Base-by-base conservation (phyloP, 2,797 vertebrate genomes). In the Liasis olivaceus region DNA sequence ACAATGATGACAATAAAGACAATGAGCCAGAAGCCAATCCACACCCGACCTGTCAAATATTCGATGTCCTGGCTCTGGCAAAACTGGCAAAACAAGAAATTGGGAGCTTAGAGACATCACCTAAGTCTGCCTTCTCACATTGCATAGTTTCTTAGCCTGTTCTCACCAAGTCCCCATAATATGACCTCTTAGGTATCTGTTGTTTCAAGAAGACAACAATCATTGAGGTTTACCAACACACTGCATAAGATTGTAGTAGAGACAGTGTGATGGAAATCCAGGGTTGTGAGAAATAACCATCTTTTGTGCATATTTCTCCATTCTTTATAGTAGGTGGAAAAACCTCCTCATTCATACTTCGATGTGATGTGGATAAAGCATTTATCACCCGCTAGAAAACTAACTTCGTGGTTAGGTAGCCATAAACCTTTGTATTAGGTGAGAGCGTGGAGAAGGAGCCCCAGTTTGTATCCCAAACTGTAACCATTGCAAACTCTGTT, bases 11-110 rank as follows among this genome's bases (percentile, higher is more conserved):
- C 96, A 84, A 99, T 99, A 9, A 99, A 99, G 97, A 99, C 97
- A 95, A 99, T 98, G 95, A 99, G 98, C 99, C 99, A 99, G 93
- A 99, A 98, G 28, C 99, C 99, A 22, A 99, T 99, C 99, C 99
- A 99, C 93, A 99, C 99, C 4, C 99, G 98, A 89, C 98, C 99
- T 0, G 99, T 99, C 93, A 99, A 98, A 97, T 99, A 99, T 96
- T 99, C 99, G 56, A 99, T 98, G 91, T 98, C 97, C 95, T 99
- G 98, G 90, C 98, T 97, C 95, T 98, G 98, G 97, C 99, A 99
- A 97, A 99, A 99, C 99, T 99, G 97, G 11, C 26, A 59, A 86
- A 69, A 54, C 1, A 28, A 86, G 20, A 87, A 87, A 87, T 14
- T 0, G 2, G n/a, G 66, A 5, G 26, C 31, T 85, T 1, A 58